Conservation (phyloP, 2,797 vertebrate genomes). For the Enteromius afrohamiltoni region DNA sequence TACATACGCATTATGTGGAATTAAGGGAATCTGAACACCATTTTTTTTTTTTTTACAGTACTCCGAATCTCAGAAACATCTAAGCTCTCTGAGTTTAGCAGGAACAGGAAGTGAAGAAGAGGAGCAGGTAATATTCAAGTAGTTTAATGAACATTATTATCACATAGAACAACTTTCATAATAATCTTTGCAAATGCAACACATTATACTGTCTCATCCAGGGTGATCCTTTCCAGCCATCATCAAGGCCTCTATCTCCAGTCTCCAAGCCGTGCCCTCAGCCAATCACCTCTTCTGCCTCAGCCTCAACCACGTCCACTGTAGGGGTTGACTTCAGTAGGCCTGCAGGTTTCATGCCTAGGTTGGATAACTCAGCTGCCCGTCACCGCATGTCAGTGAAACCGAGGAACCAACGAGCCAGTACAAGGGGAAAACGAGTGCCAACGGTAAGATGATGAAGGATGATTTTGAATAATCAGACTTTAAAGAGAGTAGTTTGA, state of each 20-base stretch:
- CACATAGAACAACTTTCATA: not conserved
- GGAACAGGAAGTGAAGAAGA: slow-evolving; percentile 81
- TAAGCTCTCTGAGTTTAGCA: slow-evolving; percentile 77
- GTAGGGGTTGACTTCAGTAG: slow-evolving; percentile 75
- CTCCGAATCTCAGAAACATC: slow-evolving; percentile 73
- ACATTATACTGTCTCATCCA: slow-evolving; percentile 24
- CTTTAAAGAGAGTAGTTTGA: not conserved
- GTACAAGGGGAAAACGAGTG: slow-evolving; percentile 72
- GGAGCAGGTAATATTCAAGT: slow-evolving; percentile 73
- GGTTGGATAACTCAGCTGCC: slow-evolving; percentile 86
- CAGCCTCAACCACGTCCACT: slow-evolving; percentile 44
- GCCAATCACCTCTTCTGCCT: slow-evolving; percentile 33
- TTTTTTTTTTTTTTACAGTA: slow-evolving; percentile 64
- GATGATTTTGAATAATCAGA: not conserved
- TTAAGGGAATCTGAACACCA: not conserved
- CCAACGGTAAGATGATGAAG: slow-evolving; percentile 70
- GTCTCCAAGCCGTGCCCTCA: slow-evolving; percentile 61
- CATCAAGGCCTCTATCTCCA: slow-evolving; percentile 75
- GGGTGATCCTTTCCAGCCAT: slow-evolving; percentile 74
- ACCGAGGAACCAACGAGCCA: slow-evolving; percentile 82
- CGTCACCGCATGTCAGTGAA: slow-evolving; percentile 85
- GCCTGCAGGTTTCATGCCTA: slow-evolving; percentile 75
- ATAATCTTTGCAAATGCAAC: not conserved
- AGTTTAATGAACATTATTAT: not conserved
- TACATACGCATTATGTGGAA: not conserved